These are phyloP conservation scores for Geotrypetes seraphini DNA, from an alignment of 2,797 vertebrate genomes.

Conservation along the genomic window DNA sequence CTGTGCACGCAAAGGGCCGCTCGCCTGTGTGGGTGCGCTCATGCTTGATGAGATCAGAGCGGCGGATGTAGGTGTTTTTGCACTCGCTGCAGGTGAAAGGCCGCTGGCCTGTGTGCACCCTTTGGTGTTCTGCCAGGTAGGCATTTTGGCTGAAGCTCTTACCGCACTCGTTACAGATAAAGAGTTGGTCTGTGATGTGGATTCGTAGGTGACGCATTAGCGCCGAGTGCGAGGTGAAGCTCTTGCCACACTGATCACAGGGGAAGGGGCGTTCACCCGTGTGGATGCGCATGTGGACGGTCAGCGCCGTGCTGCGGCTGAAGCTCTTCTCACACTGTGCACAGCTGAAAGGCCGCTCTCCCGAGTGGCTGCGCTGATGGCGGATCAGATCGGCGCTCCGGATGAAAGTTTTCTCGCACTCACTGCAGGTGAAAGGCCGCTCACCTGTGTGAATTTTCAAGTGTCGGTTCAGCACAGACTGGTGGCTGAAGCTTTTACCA, in stretches of 20 bases:
- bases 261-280: constrained; percentile 15
- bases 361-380: too few species aligned
- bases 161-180: constrained; percentile 37
- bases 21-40: constrained; percentile 29
- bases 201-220: constrained; percentile 32
- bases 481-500: too few species aligned
- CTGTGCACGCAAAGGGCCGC: constrained; percentile 47
- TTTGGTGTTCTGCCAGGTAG: constrained; percentile 36
- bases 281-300: too few species aligned
- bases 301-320: too few species aligned
- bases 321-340: too few species aligned
- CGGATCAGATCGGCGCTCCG: too few species aligned
- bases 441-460: too few species aligned
- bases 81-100: constrained; percentile 39
- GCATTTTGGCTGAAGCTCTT: constrained; percentile 28
- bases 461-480: too few species aligned
- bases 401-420: too few species aligned
- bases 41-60: constrained; percentile 36
- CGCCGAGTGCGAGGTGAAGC: constrained; percentile 33
- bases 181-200: constrained; percentile 33
- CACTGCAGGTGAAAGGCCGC: too few species aligned
- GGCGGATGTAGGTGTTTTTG: constrained; percentile 41
- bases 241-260: constrained; percentile 28
- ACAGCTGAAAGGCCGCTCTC: too few species aligned
- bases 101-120: constrained; percentile 40